A percentile compares a stretch with the other conserved stretches of the same genome.
phyloP scores from a whole-genome alignment of 1,140 invertebrate genomes.

The Caenorhabditis briggsae region DNA sequence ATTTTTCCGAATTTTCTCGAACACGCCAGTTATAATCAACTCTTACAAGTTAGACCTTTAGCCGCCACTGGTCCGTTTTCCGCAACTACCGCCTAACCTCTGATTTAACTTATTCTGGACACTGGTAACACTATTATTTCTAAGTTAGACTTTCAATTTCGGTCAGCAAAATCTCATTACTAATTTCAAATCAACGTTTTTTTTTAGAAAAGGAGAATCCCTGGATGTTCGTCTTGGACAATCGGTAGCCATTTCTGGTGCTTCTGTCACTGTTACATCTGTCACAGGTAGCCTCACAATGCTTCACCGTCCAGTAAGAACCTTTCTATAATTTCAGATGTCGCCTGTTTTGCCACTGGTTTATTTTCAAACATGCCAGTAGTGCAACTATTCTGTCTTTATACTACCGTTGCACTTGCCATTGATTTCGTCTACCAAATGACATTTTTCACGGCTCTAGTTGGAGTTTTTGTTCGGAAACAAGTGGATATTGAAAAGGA shows the following conservation, averaged over 20 bases:
- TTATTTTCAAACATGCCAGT: conserved; percentile 75
- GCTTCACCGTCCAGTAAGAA: neutral
- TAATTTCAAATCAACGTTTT: neutral
- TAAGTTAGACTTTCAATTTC: too few species aligned
- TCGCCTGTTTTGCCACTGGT: conserved; percentile 76
- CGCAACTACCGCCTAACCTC: too few species aligned
- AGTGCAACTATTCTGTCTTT: conserved; percentile 74
- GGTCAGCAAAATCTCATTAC: too few species aligned
- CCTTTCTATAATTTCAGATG: conserved; percentile 68
- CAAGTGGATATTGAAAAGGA: conserved; percentile 65
- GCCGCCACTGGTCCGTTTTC: too few species aligned
- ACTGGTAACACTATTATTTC: too few species aligned
- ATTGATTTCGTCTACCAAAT: conserved; percentile 76
- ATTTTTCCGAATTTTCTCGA: too few species aligned
- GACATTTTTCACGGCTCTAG: conserved; percentile 74
- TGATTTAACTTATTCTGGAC: too few species aligned
- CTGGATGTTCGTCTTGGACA: conserved; percentile 70
- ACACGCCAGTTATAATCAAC: too few species aligned
- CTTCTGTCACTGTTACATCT: conserved; percentile 75
- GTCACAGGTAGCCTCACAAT: neutral
- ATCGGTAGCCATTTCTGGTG: conserved; percentile 74
- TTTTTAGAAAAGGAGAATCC: conserved; percentile 65
- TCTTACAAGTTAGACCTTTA: too few species aligned
- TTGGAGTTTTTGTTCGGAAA: conserved; percentile 69
- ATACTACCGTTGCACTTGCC: conserved; percentile 73